phyloP scores from a whole-genome alignment of 2,113 vertebrate genomes.

The Pavo muticus region DNA sequence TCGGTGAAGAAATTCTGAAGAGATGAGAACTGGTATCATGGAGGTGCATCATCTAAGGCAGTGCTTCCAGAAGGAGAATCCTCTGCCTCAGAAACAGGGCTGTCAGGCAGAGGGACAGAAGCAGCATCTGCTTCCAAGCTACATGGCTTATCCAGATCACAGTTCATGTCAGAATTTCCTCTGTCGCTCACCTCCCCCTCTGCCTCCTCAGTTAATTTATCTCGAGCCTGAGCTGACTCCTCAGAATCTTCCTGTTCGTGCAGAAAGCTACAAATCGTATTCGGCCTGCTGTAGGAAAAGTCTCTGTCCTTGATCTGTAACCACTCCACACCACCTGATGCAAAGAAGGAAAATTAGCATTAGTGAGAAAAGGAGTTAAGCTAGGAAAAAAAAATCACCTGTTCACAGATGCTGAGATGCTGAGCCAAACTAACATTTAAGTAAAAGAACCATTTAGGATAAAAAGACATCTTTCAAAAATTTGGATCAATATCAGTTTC shows the following conservation, averaged over 20 bases:
- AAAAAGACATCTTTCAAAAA: background rate
- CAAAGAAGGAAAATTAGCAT: background rate
- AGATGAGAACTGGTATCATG: constrained; percentile 14
- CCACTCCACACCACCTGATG: constrained; percentile 81
- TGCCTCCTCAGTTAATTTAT: constrained; percentile 71
- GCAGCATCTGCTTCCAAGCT: constrained; percentile 48
- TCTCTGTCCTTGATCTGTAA: constrained; percentile 83
- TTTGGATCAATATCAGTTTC: background rate
- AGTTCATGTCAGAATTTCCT: constrained; percentile 33
- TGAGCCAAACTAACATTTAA: background rate
- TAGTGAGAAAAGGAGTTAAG: background rate
- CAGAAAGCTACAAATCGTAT: constrained; percentile 79
- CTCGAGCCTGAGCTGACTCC: constrained; percentile 56
- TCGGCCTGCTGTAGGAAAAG: constrained; percentile 77
- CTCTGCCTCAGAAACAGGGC: constrained; percentile 50
- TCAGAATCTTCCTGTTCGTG: constrained; percentile 80
- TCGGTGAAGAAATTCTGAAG: background rate
- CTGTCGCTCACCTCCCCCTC: constrained; percentile 68
- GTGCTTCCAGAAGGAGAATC: constrained; percentile 53
- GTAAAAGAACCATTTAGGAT: background rate
- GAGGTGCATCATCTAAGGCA: constrained; percentile 48
- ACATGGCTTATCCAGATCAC: constrained; percentile 49
- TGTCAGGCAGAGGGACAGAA: constrained; percentile 24
- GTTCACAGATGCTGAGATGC: background rate
- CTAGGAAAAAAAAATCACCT: background rate